Evolutionary conservation across 2,113 vertebrate species (phyloP).

Genomic region (Psittacus erithacus): DNA sequence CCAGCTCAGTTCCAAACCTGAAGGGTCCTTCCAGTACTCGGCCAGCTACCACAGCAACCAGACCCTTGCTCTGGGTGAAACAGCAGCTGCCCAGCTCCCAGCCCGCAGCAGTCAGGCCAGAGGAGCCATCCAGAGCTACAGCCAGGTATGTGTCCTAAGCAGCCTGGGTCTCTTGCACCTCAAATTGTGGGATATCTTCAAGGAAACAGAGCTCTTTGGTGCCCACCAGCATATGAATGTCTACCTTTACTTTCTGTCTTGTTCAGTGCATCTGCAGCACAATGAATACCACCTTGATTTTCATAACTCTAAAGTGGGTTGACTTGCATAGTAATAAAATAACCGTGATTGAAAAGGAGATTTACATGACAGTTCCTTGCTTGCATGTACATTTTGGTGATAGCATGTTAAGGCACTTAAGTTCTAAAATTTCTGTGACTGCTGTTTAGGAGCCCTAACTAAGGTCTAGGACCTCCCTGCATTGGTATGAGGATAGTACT

Average conservation of each 20-base stretch:
- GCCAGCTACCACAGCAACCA: slow-evolving; percentile 99
- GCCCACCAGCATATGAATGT: background rate
- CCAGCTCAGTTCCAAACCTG: slow-evolving; percentile 97
- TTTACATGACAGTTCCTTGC: background rate
- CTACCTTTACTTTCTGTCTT: background rate
- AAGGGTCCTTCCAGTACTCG: slow-evolving; percentile 97
- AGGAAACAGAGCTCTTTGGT: accelerated
- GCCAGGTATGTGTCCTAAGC: slow-evolving; percentile 85
- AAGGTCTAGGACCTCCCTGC: background rate
- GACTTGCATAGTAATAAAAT: background rate
- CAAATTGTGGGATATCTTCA: background rate
- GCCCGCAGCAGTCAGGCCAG: slow-evolving; percentile 87
- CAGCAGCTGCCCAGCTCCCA: slow-evolving; percentile 82
- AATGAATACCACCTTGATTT: background rate
- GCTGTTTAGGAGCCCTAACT: background rate
- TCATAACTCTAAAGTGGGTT: background rate
- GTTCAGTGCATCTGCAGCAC: background rate
- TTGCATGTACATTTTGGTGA: background rate
- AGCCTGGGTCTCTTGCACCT: background rate
- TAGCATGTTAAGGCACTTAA: background rate
- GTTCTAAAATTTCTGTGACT: background rate
- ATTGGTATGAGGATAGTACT: background rate
- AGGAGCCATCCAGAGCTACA: slow-evolving; percentile 92
- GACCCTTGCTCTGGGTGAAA: slow-evolving; percentile 92
- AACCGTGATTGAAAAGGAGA: background rate